phyloP scores from a whole-genome alignment of 2,113 vertebrate genomes.

The Gavialis gangeticus region DNA sequence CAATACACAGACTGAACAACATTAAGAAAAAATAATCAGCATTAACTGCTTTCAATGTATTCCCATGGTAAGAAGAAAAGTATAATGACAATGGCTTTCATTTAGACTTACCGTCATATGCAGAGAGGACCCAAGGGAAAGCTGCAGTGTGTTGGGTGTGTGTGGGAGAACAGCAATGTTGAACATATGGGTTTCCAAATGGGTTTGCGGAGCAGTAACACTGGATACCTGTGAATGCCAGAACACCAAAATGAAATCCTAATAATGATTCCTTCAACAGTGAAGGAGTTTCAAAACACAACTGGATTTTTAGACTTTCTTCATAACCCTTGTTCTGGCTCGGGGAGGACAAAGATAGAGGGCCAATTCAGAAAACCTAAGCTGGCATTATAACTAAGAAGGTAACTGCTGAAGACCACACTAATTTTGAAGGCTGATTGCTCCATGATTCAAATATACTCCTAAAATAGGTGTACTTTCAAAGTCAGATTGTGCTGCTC shows the following conservation, averaged over 20 bases:
- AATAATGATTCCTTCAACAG: neutral
- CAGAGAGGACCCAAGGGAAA: conserved; percentile 85
- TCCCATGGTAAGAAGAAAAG: neutral
- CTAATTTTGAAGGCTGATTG: neutral
- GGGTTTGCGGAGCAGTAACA: conserved; percentile 60
- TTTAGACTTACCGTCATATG: conserved; percentile 90
- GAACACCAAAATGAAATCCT: neutral
- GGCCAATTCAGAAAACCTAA: neutral
- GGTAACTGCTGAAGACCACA: neutral
- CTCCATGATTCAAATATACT: neutral
- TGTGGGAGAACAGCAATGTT: conserved; percentile 91
- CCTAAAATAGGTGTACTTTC: neutral
- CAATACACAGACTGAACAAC: rapidly evolving
- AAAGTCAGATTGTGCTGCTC: rapidly evolving
- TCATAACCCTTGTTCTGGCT: neutral
- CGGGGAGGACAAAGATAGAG: neutral
- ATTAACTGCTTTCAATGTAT: neutral
- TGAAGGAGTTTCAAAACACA: neutral
- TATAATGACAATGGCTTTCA: rapidly evolving
- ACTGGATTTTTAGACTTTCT: neutral
- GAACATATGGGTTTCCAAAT: conserved; percentile 85
- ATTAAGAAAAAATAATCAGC: neutral
- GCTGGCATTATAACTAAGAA: no score
- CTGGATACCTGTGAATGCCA: conserved; percentile 85
- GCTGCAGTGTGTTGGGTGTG: conserved; percentile 80